These are phyloP conservation scores for Athalia rosae DNA, from an alignment of 2,888 invertebrate species.

Conservation along the genomic window DNA sequence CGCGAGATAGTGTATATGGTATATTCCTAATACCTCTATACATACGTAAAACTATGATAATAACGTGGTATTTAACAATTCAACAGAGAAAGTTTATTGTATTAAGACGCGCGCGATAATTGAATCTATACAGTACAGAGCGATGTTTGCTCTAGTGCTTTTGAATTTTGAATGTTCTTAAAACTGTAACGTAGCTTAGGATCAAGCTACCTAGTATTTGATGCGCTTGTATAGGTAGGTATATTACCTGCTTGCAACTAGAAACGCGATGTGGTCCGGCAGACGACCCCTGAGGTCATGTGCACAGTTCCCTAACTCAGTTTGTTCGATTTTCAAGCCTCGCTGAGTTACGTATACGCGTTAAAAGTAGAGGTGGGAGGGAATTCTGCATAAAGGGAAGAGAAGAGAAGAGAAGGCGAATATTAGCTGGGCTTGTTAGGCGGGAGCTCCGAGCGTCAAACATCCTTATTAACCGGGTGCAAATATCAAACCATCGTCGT, in stretches of 20 bases:
- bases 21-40: not conserved
- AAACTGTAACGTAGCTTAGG: no score
- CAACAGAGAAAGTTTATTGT: no score
- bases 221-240: no score
- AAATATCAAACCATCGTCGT: conserved; percentile 58
- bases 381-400: conserved; percentile 51
- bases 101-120: no score
- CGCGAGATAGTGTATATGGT: conserved; percentile 12
- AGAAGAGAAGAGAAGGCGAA: conserved; percentile 60
- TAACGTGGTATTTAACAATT: no score
- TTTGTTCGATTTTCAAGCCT: conserved; percentile 69
- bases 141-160: no score
- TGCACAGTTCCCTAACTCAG: conserved; percentile 66
- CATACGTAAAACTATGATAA: conserved; percentile 20
- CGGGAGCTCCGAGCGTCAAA: conserved; percentile 63
- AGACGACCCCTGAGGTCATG: no score
- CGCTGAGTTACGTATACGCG: conserved; percentile 17
- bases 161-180: no score
- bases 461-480: conserved; percentile 68
- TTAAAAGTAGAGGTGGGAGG: conserved; percentile 22
- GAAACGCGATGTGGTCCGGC: not conserved
- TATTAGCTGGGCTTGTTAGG: conserved; percentile 69
- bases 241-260: no score
- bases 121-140: no score
- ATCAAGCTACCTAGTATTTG: no score